Evolutionary conservation across 2,113 vertebrate genomes (phyloP).

Genomic region (Cyphomyrus plagiostoma): DNA sequence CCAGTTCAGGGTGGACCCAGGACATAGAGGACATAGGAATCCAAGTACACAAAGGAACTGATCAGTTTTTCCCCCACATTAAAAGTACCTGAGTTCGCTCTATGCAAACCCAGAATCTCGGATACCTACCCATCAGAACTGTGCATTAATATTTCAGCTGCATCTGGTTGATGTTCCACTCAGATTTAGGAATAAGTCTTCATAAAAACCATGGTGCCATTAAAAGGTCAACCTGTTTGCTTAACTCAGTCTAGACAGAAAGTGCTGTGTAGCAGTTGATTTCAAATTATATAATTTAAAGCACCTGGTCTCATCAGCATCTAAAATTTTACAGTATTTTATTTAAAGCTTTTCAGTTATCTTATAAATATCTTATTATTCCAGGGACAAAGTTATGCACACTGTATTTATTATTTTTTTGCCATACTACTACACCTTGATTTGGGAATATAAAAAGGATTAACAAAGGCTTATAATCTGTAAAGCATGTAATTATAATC

Average conservation of each 20-base stretch:
- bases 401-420: not conserved
- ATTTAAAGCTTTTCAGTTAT: not conserved
- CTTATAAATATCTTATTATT: not conserved
- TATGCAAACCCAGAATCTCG: not conserved
- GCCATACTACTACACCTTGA: not conserved
- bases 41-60: not conserved
- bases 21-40: not conserved
- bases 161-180: conserved; percentile 7
- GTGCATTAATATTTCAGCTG: conserved; percentile 25
- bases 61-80: not conserved
- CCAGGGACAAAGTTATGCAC: not conserved
- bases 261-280: not conserved
- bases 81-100: not conserved
- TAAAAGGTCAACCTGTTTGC: conserved; percentile 43
- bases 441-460: not conserved
- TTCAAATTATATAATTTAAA: not conserved
- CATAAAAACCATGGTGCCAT: conserved; percentile 33
- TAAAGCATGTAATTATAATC: conserved; percentile 5
- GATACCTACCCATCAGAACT: not conserved
- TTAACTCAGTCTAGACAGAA: not conserved
- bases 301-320: not conserved
- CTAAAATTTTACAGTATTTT: not conserved
- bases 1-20: not conserved
- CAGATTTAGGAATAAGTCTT: conserved; percentile 26
- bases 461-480: not conserved